Conservation (phyloP, 35 echinoderm and acorn worm genomes). For the Ptychodera flava region DNA sequence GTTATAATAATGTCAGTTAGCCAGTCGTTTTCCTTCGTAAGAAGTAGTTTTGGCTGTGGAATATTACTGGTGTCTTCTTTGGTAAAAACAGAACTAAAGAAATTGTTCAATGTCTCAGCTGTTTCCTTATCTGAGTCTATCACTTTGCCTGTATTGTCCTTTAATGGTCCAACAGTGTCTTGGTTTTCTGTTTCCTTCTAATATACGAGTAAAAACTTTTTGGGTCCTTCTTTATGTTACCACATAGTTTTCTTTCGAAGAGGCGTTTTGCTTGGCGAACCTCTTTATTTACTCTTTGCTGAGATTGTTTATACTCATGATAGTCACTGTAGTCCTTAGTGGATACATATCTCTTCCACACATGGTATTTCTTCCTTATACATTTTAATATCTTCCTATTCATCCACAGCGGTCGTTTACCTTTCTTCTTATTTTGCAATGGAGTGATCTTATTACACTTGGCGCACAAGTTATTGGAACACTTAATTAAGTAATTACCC, state of each 20-base stretch:
- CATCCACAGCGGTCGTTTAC: not conserved
- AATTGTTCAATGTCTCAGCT: conserved; percentile 13
- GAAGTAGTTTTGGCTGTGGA: not conserved
- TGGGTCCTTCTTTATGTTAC: conserved; percentile 15
- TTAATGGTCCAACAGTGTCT: conserved; percentile 17
- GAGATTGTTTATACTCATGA: not conserved
- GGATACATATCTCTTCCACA: not conserved
- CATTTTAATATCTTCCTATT: not conserved
- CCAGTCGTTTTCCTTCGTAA: not conserved
- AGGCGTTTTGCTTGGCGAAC: not conserved
- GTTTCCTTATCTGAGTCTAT: conserved; percentile 10
- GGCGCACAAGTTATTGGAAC: too few relatives aligned
- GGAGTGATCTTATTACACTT: not conserved
- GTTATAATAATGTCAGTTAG: conserved; percentile 4
- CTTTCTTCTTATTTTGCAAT: not conserved
- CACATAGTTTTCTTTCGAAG: not conserved
- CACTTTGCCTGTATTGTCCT: conserved; percentile 21
- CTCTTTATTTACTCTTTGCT: not conserved
- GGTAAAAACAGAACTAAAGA: conserved; percentile 8
- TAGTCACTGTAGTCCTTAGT: not conserved
- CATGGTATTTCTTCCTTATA: not conserved
- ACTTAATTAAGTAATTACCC: too few relatives aligned
- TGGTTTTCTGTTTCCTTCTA: conserved; percentile 10
- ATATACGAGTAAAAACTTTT: conserved; percentile 33
- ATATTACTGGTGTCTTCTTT: not conserved